Conservation (phyloP, 2,797 vertebrate species). For the Nothura maculosa region DNA sequence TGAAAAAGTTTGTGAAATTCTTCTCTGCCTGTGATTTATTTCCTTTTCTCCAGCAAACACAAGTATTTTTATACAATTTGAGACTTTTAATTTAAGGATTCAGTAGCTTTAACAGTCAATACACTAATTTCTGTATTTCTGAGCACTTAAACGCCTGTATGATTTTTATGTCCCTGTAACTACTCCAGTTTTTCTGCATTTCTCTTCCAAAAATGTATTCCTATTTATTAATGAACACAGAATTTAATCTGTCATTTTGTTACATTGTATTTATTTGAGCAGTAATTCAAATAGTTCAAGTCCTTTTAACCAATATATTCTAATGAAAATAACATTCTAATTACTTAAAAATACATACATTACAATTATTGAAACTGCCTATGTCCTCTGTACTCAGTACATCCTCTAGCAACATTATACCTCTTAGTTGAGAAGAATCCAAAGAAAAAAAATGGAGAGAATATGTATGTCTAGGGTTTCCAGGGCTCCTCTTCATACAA, state of each 20-base stretch:
- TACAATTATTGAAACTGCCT: not conserved
- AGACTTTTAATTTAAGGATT: not conserved
- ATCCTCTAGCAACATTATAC: not conserved
- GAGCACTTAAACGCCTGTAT: not conserved
- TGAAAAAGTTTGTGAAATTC: not conserved
- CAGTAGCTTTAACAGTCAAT: not conserved
- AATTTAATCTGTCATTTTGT: constrained; percentile 24
- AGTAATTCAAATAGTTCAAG: not conserved
- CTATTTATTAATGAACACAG: not conserved
- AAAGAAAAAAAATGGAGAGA: not conserved
- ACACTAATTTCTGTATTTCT: not conserved
- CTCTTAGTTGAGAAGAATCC: not conserved
- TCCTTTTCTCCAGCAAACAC: not conserved
- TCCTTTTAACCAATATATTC: constrained; percentile 14
- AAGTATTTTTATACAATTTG: not conserved
- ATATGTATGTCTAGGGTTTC: not conserved
- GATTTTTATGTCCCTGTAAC: not conserved
- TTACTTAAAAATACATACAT: not conserved
- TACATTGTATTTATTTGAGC: not conserved
- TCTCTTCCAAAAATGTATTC: not conserved
- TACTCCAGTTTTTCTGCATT: not conserved
- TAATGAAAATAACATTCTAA: not conserved
- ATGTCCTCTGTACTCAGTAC: not conserved
- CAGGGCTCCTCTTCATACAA: constrained; percentile 4
- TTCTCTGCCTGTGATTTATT: not conserved